A percentile compares a stretch with the other conserved stretches of the same genome.
Conservation (phyloP, 2,113 vertebrate species). For the Mobula hypostoma region DNA sequence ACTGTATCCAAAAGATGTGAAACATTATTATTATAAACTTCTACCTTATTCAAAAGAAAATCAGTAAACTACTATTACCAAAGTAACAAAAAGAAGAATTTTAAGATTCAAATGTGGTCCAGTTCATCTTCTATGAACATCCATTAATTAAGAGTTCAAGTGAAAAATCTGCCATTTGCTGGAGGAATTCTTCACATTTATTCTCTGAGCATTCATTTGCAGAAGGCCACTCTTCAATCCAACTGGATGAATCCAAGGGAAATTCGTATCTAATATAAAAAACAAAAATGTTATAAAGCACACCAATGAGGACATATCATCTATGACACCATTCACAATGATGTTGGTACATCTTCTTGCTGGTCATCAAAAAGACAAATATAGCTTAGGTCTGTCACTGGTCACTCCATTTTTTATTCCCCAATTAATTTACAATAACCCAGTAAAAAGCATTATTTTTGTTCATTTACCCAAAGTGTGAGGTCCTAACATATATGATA, state of each 20-base stretch:
- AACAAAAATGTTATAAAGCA: background rate
- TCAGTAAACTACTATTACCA: background rate
- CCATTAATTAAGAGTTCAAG: constrained; percentile 57
- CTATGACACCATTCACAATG: background rate
- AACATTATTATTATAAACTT: background rate
- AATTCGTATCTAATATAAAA: constrained; percentile 67
- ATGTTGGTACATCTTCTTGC: background rate
- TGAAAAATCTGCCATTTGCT: constrained; percentile 52
- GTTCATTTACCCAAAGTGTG: background rate
- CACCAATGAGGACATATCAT: background rate
- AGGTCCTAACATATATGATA: background rate
- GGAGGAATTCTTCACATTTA: constrained; percentile 50
- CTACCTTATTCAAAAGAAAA: background rate
- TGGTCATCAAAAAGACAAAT: background rate
- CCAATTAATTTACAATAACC: background rate
- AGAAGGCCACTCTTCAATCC: constrained; percentile 76
- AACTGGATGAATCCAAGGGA: constrained; percentile 72
- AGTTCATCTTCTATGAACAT: constrained; percentile 49
- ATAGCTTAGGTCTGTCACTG: background rate
- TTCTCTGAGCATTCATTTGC: constrained; percentile 43
- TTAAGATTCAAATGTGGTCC: constrained; percentile 39
- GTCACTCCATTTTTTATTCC: background rate
- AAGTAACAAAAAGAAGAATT: background rate
- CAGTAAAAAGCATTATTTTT: background rate
- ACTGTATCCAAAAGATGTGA: background rate